Conservation (phyloP, 2,888 invertebrate genomes). For the Eristalis arbustorum region DNA sequence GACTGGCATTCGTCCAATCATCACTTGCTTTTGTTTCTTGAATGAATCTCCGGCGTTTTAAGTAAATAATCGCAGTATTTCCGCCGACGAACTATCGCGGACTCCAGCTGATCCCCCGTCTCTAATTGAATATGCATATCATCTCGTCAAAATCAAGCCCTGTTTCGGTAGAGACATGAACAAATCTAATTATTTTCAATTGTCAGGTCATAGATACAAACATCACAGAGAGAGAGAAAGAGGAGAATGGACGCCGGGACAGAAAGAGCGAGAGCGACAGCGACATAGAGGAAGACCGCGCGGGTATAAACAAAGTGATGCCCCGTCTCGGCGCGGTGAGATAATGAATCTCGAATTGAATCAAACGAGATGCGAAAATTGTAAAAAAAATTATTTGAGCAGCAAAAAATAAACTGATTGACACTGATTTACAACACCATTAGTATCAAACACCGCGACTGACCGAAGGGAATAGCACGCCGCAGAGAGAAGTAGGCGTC, state of each 20-base stretch:
- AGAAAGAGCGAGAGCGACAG: conserved; percentile 26
- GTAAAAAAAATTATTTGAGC: conserved; percentile 35
- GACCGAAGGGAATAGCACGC: background rate
- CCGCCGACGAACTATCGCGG: conserved; percentile 46
- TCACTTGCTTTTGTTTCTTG: conserved; percentile 14
- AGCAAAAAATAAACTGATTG: conserved; percentile 27
- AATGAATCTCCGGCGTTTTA: conserved; percentile 14
- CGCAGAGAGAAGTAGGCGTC: background rate
- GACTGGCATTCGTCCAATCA: background rate
- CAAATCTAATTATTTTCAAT: conserved; percentile 55
- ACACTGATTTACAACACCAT: conserved; percentile 50
- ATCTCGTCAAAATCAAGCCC: conserved; percentile 5
- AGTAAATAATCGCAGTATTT: conserved; percentile 53
- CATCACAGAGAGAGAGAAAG: conserved; percentile 43
- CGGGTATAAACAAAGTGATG: conserved; percentile 15
- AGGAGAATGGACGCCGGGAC: conserved; percentile 24
- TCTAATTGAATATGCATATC: conserved; percentile 33
- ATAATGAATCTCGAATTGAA: conserved; percentile 38
- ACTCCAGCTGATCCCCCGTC: conserved; percentile 23
- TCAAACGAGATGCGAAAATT: conserved; percentile 5
- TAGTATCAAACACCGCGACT: conserved; percentile 25
- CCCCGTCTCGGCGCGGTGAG: background rate
- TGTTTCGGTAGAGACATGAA: background rate
- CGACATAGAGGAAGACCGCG: conserved; percentile 35
- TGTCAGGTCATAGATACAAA: conserved; percentile 36